Evolutionary conservation across 1,140 invertebrate species (phyloP).

Genomic region (Triops longicaudatus): DNA sequence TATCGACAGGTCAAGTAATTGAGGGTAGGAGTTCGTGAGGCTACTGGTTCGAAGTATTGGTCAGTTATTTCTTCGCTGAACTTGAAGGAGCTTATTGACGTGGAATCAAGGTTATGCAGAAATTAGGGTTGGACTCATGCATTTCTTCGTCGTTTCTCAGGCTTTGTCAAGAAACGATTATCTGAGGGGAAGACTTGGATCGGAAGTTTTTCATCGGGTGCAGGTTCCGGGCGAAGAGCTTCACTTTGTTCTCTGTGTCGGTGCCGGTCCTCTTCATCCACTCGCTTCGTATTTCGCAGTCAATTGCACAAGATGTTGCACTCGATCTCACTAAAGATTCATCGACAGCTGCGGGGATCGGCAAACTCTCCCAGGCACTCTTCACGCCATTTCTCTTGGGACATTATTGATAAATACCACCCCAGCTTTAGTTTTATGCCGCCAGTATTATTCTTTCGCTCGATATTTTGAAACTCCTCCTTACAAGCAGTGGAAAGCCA

Average conservation of each 20-base stretch:
- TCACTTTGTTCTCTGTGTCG: not conserved
- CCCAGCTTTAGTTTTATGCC: not conserved
- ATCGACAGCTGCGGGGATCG: not conserved
- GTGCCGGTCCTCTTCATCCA: not conserved
- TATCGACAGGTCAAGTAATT: no score
- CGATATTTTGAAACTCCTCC: not conserved
- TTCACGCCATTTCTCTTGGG: not conserved
- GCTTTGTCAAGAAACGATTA: no score
- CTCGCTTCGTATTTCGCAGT: slow-evolving; percentile 2
- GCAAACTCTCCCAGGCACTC: not conserved
- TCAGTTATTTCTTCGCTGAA: no score
- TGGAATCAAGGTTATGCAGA: no score
- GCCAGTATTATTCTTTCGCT: not conserved
- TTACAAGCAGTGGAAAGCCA: no score
- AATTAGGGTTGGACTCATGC: no score
- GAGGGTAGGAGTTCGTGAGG: no score
- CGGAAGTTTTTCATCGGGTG: no score
- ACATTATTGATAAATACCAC: not conserved
- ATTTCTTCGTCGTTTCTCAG: no score
- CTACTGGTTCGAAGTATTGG: no score
- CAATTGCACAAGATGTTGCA: not conserved
- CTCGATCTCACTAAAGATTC: slow-evolving; percentile 12
- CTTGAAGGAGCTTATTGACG: no score
- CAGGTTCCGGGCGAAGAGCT: not conserved
- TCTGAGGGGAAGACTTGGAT: no score